phyloP scores from a whole-genome alignment of 2,888 invertebrate genomes.

The Cosmia pyralina region DNA sequence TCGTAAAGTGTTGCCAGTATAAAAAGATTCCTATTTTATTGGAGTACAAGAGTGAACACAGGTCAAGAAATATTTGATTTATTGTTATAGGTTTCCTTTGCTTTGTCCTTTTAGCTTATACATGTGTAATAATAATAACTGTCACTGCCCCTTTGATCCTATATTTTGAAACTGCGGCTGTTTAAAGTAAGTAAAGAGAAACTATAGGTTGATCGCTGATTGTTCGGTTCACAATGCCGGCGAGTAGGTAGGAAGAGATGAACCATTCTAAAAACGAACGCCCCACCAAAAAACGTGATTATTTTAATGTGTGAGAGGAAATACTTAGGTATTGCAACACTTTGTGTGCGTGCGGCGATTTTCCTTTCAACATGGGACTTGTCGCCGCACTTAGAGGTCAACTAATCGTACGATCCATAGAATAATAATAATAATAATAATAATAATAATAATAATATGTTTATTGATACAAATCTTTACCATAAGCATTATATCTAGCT shows the following conservation, averaged over 20 bases:
- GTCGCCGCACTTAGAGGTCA: no score
- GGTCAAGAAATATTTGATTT: conserved; percentile 46
- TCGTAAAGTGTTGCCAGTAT: conserved; percentile 53
- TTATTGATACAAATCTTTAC: no score
- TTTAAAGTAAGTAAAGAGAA: not conserved
- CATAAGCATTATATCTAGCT: no score
- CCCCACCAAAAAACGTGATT: no score
- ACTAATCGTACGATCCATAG: no score
- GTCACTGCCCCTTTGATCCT: conserved; percentile 8
- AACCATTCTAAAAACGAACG: no score
- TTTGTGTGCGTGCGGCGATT: no score
- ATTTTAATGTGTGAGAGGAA: no score
- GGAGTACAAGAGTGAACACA: conserved; percentile 7
- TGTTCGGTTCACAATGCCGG: not conserved
- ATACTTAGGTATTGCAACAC: no score
- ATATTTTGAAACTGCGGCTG: not conserved
- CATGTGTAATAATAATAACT: conserved; percentile 21
- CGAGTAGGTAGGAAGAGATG: not conserved
- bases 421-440: no score
- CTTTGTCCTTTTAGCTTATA: conserved; percentile 38
- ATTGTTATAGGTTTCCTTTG: conserved; percentile 43
- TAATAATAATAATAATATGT: no score
- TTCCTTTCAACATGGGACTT: no score
- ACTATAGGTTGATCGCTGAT: not conserved
- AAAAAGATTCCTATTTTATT: conserved; percentile 48